A percentile compares a stretch with the other conserved stretches of the same genome.
Evolutionary conservation across 2,113 vertebrate species (phyloP).

Genomic region (Tragelaphus scriptus): DNA sequence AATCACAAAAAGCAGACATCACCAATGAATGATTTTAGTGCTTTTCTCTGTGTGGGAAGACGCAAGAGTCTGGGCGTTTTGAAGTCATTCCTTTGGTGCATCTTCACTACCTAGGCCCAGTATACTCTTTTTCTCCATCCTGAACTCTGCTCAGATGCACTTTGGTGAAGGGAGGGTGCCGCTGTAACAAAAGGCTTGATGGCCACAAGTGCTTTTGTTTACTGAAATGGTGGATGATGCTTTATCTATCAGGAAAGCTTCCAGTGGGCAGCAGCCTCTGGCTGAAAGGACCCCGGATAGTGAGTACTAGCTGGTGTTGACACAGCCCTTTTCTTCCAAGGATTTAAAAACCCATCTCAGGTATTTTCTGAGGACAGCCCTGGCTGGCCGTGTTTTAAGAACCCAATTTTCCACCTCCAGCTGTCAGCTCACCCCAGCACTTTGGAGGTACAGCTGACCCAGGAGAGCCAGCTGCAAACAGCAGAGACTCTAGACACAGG

Average conservation of each 20-base stretch:
- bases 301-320: neutral
- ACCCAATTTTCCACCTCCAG: neutral
- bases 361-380: neutral
- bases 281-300: neutral
- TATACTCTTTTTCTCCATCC: neutral
- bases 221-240: neutral
- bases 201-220: neutral
- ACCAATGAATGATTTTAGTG: neutral
- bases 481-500: neutral
- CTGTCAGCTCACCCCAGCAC: neutral
- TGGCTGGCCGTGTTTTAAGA: neutral
- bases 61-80: neutral
- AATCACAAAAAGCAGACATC: neutral
- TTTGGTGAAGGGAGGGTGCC: neutral
- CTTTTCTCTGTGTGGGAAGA: neutral
- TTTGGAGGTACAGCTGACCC: neutral
- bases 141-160: neutral
- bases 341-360: neutral
- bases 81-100: neutral
- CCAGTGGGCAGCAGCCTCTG: neutral
- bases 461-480: neutral
- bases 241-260: neutral
- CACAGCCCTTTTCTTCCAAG: neutral
- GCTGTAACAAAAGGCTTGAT: neutral
- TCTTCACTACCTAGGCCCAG: neutral